Evolutionary conservation across 2,113 vertebrate genomes (phyloP).

Genomic region (Rhinogobius similis): DNA sequence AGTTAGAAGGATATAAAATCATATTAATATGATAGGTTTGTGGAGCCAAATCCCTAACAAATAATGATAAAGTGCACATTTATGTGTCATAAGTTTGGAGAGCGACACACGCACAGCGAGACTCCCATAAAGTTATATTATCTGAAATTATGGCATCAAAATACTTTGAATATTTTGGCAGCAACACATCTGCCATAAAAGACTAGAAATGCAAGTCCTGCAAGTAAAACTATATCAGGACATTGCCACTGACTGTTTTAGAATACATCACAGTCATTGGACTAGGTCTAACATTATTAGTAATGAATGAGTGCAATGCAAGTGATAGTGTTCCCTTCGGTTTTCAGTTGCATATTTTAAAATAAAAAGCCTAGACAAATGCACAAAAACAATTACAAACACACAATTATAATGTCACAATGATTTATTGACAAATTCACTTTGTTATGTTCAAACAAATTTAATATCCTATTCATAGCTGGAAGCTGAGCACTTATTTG

Average conservation of each 20-base stretch:
- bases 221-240: neutral
- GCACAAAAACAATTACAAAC: neutral
- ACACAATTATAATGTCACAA: neutral
- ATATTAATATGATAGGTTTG: neutral
- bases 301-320: neutral
- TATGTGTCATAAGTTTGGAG: too few relatives aligned
- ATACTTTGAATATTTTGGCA: neutral
- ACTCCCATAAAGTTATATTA: too few relatives aligned
- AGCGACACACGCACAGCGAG: too few relatives aligned
- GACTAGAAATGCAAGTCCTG: neutral
- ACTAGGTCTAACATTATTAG: neutral
- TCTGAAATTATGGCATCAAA: neutral
- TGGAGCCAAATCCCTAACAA: neutral
- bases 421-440: neutral
- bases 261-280: neutral
- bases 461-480: neutral
- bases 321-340: neutral
- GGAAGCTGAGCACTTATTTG: too few relatives aligned
- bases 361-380: neutral
- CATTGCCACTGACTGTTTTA: neutral
- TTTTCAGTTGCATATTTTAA: neutral
- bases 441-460: neutral
- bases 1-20: neutral
- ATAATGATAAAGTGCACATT: neutral
- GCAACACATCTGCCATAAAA: neutral